Evolutionary conservation across 2,888 invertebrate species (phyloP), one percentile per base, ranked within the genome.

Genomic region (Anaspis maculata): DNA sequence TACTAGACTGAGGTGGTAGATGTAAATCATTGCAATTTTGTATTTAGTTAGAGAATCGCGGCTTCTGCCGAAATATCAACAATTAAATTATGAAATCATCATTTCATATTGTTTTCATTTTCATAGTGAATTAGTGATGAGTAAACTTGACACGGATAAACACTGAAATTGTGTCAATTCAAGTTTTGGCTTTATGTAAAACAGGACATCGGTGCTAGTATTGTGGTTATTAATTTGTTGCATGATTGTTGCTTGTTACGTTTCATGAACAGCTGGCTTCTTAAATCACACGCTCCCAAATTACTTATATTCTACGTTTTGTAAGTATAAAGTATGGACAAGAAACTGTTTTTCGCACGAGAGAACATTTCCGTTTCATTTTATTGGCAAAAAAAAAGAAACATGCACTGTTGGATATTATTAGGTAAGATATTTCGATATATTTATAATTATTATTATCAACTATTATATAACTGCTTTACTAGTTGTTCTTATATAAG

Each of bases 241-340:
- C 51, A 46, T 56, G 48, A 42, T 54, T 57, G 51, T 54, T 56
- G 52, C 52, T 57, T 54, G 56, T 56, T 57, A 51, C 43, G 51
- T 48, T 49, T 43, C 24, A 25, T 25, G n/a, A 30, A 25, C 24
- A 34, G 27, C 32, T n/a, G 14, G 27, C 36, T 27, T 27, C 30
- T 16, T 36, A n/a, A n/a, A n/a, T n/a, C n/a, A n/a, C n/a, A n/a
- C n/a, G n/a, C n/a, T n/a, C n/a, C n/a, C n/a, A n/a, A n/a, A n/a
- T n/a, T n/a, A n/a, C n/a, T n/a, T n/a, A n/a, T n/a, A n/a, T n/a
- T n/a, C n/a, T n/a, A n/a, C n/a, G n/a, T 60, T 57, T 52, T 55
- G 55, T 56, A 54, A 43, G 52, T 55, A 52, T 57, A 54, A 56
- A 52, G 40, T 54, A 56, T 53, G 53, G 48, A n/a, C n/a, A n/a